Percentiles rank a stretch among this genome's conserved stretches.
Evolutionary conservation across 2,113 vertebrate genomes (phyloP).

Genomic region (Circaetus cinerascens): DNA sequence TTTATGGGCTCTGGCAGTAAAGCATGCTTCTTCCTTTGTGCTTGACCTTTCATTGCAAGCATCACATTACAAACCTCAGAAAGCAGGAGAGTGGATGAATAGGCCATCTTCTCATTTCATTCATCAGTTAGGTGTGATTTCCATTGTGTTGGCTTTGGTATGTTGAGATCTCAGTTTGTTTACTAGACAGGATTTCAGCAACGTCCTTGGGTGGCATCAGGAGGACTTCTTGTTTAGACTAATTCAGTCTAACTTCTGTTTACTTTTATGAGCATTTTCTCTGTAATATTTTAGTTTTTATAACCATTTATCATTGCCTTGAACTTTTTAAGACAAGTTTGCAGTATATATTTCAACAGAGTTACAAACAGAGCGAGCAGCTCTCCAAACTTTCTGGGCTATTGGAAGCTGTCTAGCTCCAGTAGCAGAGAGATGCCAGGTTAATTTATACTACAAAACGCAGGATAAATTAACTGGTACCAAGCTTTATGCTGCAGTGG

Average conservation of each 20-base stretch:
- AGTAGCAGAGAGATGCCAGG: not conserved
- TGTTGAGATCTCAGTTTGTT: not conserved
- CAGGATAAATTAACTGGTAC: not conserved
- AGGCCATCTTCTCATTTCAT: not conserved
- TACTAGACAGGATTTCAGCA: conserved; percentile 41
- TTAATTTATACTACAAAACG: not conserved
- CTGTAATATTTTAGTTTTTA: not conserved
- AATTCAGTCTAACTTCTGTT: not conserved
- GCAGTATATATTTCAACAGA: not conserved
- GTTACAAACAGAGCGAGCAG: not conserved
- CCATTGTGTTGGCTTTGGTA: not conserved
- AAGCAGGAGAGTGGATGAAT: not conserved
- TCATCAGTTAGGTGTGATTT: not conserved
- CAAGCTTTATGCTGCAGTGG: not conserved
- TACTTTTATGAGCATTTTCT: not conserved
- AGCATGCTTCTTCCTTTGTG: not conserved
- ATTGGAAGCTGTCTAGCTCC: not conserved
- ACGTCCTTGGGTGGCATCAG: conserved; percentile 23
- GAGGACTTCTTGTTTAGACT: conserved; percentile 53
- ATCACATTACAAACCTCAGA: not conserved
- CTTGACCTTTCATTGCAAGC: not conserved
- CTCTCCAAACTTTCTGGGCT: not conserved
- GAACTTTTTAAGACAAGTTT: not conserved
- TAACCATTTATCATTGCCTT: not conserved
- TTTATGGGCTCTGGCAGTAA: not conserved